Conservation (phyloP, 2,888 invertebrate genomes). For the Noctua janthina region DNA sequence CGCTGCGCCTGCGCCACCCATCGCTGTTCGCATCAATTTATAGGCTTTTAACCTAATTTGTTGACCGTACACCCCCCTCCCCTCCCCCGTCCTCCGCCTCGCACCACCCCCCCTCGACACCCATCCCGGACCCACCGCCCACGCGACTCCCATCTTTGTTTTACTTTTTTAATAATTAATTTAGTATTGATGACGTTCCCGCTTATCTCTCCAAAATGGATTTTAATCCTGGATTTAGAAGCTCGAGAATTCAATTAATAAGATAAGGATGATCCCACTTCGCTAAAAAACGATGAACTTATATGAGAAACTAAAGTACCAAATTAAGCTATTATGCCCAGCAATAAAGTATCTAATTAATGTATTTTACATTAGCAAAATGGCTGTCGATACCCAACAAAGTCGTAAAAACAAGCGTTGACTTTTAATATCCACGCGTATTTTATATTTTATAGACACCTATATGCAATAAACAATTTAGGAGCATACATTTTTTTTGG, state of each 20-base stretch:
- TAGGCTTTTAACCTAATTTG: conserved; percentile 90
- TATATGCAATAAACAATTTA: conserved; percentile 78
- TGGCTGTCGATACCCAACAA: conserved; percentile 80
- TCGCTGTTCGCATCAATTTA: conserved; percentile 88
- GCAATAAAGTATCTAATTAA: conserved; percentile 85
- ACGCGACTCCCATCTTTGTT: conserved; percentile 74
- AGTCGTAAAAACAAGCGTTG: conserved; percentile 83
- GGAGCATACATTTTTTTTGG: conserved; percentile 69
- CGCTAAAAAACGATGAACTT: conserved; percentile 72
- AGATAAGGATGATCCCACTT: conserved; percentile 75
- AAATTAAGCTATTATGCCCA: conserved; percentile 86
- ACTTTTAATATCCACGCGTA: conserved; percentile 80
- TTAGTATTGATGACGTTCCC: conserved; percentile 75
- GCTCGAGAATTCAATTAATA: conserved; percentile 75
- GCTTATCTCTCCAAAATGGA: conserved; percentile 76
- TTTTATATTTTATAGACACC: conserved; percentile 76
- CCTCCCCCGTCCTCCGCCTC: conserved; percentile 36
- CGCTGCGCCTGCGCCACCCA: conserved; percentile 87
- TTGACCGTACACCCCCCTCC: conserved; percentile 75
- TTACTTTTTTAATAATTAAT: conserved; percentile 80
- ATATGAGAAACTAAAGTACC: conserved; percentile 76
- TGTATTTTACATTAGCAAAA: conserved; percentile 86
- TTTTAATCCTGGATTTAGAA: conserved; percentile 79
- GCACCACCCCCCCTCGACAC: conserved; percentile 44
- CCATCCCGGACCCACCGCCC: conserved; percentile 72